Percentiles rank a stretch among this genome's conserved stretches.
These are phyloP conservation scores for Calliopsis andreniformis DNA, from an alignment of 1,140 invertebrate species.

Conservation along the genomic window DNA sequence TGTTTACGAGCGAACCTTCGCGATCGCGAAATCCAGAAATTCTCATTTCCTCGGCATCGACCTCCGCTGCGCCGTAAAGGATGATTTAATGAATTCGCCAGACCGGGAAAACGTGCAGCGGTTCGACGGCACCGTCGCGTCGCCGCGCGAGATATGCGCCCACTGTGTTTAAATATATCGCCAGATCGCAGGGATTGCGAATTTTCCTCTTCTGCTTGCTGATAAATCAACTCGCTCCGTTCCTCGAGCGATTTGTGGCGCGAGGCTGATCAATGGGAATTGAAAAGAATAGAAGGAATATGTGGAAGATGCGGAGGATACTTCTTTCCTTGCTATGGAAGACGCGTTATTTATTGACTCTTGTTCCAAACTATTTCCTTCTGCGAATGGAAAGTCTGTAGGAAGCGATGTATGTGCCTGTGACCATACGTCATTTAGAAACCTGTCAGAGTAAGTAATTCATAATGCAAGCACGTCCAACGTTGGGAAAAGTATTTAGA, in stretches of 20 bases:
- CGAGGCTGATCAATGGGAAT: neutral
- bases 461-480: no score
- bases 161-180: neutral
- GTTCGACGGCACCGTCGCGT: neutral
- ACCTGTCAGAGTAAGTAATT: no score
- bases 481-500: no score
- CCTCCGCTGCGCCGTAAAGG: constrained; percentile 37
- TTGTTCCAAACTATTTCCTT: no score
- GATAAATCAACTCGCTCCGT: neutral
- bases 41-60: constrained; percentile 58
- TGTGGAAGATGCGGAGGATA: no score
- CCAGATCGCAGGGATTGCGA: neutral
- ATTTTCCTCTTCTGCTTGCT: neutral
- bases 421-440: no score
- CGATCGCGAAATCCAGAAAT: constrained; percentile 57
- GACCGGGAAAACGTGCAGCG: neutral
- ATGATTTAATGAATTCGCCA: constrained; percentile 50
- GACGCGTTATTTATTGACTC: no score
- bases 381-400: no score
- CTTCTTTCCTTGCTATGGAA: no score
- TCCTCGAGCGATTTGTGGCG: neutral
- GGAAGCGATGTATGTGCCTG: no score
- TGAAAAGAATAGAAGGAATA: no score
- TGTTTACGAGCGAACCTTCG: constrained; percentile 53
- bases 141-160: neutral